Base-by-base conservation (phyloP, 2,888 invertebrate genomes). In the Chrysopilus asiliformis region DNA sequence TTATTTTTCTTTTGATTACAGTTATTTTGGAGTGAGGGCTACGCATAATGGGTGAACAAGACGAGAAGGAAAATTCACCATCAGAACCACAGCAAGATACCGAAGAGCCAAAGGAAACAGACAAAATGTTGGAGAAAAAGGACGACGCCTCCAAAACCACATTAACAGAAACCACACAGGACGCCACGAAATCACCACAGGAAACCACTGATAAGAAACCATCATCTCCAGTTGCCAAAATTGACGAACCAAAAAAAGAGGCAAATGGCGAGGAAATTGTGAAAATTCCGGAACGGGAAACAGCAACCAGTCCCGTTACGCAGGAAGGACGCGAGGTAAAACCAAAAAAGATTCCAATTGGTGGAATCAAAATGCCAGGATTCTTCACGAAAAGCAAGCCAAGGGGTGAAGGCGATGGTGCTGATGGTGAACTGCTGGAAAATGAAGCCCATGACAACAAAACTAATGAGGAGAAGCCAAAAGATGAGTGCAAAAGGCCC, bases 291-390 rank as follows among this genome's bases (percentile, higher is more conserved):
- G 37, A 29, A 18, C n/a, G 30, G 22, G 6, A 24, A 20, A 32
- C 37, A 9, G 33, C 20, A 10, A 36, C 30, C 47, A 50, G 30
- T 26, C 30, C 38, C 1, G 42, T 40, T 25, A 72, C 70, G 5
- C 74, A 74, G 48, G 76, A 78, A 47, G 79, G 78, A 33, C 71
- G 79, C 43, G 80, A 80, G 63, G 79, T 79, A 20, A 78, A 79
- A 53, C 80, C 80, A 40, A 81, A 79, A 57, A 84, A 82, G 57
- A 83, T 84, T 50, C 85, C 85, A 4, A 85, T 84, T 51, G 85
- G 84, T 33, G 85, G 82, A n/a, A 81, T 85, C 45, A 83, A 84
- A 65, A 79, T 85, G 74, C 85, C 85, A 4, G 84, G 84, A 12
- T 85, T 84, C 64, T 84, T 84, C 52, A 79, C 77, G 41, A 75